A percentile compares a stretch with the other conserved stretches of the same genome.
These are phyloP conservation scores for Himalopsyche tibetana DNA, from an alignment of 2,888 invertebrate genomes.

Conservation along the genomic window DNA sequence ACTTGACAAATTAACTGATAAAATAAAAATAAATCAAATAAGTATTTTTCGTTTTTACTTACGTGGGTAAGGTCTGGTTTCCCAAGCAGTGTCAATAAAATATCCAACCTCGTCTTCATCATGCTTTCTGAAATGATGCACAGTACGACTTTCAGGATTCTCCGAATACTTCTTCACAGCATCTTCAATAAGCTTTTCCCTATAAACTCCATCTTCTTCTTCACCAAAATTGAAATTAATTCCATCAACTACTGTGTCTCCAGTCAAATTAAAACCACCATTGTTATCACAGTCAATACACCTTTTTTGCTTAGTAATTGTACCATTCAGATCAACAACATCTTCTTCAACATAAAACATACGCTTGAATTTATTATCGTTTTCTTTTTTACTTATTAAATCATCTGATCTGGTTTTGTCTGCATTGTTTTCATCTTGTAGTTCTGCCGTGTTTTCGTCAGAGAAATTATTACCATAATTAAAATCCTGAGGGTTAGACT, in stretches of 20 bases:
- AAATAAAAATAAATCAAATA: too few species aligned
- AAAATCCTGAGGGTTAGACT: slow-evolving; percentile 21
- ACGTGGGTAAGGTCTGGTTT: slow-evolving; percentile 66
- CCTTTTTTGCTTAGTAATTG: slow-evolving; percentile 51
- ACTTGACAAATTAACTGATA: too few species aligned
- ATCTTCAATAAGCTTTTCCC: slow-evolving; percentile 57
- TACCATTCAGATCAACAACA: neutral
- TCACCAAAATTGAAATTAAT: slow-evolving; percentile 67
- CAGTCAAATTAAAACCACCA: slow-evolving; percentile 72
- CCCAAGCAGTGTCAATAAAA: slow-evolving; percentile 73
- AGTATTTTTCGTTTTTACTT: slow-evolving; percentile 38
- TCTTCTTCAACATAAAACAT: slow-evolving; percentile 46
- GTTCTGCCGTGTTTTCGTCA: neutral
- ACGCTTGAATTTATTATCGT: slow-evolving; percentile 13
- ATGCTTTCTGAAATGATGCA: slow-evolving; percentile 52
- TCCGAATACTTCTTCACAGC: slow-evolving; percentile 54
- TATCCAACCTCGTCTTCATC: slow-evolving; percentile 73
- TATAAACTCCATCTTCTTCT: slow-evolving; percentile 62
- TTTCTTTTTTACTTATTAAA: slow-evolving; percentile 29
- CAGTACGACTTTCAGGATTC: slow-evolving; percentile 39
- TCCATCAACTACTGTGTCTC: slow-evolving; percentile 72
- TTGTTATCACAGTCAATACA: slow-evolving; percentile 58
- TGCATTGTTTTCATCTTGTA: neutral
- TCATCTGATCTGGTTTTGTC: neutral
- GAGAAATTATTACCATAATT: slow-evolving; percentile 15